Evolutionary conservation across 2,888 invertebrate genomes (phyloP), one percentile per base, ranked within the genome.

Genomic region (Odiellus spinosus): DNA sequence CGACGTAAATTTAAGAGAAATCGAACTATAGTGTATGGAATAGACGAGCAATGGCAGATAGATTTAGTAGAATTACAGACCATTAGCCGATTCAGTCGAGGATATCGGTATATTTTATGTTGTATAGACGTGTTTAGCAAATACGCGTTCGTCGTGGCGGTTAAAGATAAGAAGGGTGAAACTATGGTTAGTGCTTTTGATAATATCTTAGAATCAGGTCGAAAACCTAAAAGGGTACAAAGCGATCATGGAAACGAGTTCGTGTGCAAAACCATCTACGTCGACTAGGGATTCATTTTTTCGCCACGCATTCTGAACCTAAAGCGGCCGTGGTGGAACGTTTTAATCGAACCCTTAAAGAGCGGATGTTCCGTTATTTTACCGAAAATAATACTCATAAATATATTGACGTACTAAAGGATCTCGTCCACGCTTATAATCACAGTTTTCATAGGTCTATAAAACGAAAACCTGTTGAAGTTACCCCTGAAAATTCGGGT

Each of bases 291-390:
- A 41, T 55, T 3, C 18, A 53, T 26, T 58, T 55, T 51, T 58
- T 59, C 34, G 56, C 54, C 2, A 56, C 59, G 1, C 48, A 55
- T n/a, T 57, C 59, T 48, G 51, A 58, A 34, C 55, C 56, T 3
- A 63, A 64, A 51, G 59, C 59, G 1, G 51, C 55, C 1, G 48
- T 61, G 4, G 56, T 59, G 1, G 62, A 64, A 52, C 42, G 63
- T 6, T 59, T 59, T 11, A 59, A 60, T 49, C 39, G 59, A 45
- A 63, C 59, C 4, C 39, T 63, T 11, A 61, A 61, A 51, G 52
- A 55, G 35, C 54, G 45, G 15, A 49, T 55, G 46, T 42, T 21
- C 43, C 47, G 45, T 26, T 45, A 59, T 46, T 59, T 60, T 39
- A 56, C 56, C 2, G 46, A 47, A 19, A n/a, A 26, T 26, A 55